Conservation (phyloP, 2,888 invertebrate genomes). For the Ochropacha duplaris region DNA sequence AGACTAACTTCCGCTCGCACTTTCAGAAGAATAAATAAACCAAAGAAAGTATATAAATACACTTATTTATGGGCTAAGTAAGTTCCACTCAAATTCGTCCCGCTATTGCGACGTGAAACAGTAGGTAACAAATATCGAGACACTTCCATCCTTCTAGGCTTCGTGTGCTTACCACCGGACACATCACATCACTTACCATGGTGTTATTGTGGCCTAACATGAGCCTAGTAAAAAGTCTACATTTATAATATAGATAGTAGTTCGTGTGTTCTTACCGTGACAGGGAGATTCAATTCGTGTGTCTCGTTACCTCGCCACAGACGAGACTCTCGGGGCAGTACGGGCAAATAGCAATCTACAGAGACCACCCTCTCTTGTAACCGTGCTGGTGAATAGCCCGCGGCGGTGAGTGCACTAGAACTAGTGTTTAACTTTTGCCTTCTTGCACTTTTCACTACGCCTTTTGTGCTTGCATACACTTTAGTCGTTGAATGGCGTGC, state of each 20-base stretch:
- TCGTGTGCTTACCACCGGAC: too few species aligned
- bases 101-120: too few species aligned
- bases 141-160: too few species aligned
- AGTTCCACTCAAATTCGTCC: too few species aligned
- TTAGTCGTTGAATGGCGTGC: conserved; percentile 57
- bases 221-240: too few species aligned
- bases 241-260: background rate
- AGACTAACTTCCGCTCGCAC: too few species aligned
- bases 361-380: conserved; percentile 85
- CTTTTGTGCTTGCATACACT: conserved; percentile 65
- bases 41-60: too few species aligned
- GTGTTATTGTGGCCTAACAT: too few species aligned
- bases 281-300: conserved; percentile 86
- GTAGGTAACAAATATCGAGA: too few species aligned
- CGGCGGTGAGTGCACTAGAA: conserved; percentile 57
- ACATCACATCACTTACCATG: too few species aligned
- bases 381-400: conserved; percentile 70
- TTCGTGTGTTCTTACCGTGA: conserved; percentile 80
- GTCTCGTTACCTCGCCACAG: conserved; percentile 89
- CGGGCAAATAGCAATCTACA: conserved; percentile 86
- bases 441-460: conserved; percentile 68
- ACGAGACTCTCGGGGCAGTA: conserved; percentile 85
- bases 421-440: conserved; percentile 71
- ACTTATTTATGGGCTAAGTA: too few species aligned
- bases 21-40: too few species aligned